These are phyloP conservation scores for Notocelia uddmanniana DNA, from an alignment of 2,888 invertebrate genomes.

Conservation along the genomic window DNA sequence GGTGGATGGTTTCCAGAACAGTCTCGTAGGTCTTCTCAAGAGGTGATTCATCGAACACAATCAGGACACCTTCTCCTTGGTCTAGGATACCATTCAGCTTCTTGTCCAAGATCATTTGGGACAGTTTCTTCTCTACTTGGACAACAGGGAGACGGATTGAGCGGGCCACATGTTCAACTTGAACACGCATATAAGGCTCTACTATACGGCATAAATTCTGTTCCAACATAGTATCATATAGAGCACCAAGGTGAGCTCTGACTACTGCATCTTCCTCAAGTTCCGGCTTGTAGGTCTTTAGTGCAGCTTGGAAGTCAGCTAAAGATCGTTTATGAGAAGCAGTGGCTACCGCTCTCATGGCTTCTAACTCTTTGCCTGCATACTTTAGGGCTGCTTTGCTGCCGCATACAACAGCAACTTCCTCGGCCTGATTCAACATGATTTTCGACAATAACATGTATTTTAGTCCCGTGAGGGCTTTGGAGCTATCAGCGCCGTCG, in stretches of 20 bases:
- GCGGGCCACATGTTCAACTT: conserved; percentile 96
- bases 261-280: conserved; percentile 98
- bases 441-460: conserved; percentile 99
- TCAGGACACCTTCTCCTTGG: conserved; percentile 98
- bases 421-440: conserved; percentile 98
- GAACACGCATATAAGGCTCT: conserved; percentile 98
- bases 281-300: conserved; percentile 94
- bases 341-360: conserved; percentile 98
- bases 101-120: conserved; percentile 99
- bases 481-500: conserved; percentile 96
- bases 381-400: conserved; percentile 99
- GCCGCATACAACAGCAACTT: conserved; percentile 97
- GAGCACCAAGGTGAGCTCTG: conserved; percentile 97
- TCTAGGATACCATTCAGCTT: conserved; percentile 99
- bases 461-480: conserved; percentile 97
- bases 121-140: conserved; percentile 99
- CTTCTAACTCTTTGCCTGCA: conserved; percentile 97
- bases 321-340: conserved; percentile 98
- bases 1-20: conserved; percentile 98
- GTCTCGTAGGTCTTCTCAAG: conserved; percentile 99
- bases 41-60: conserved; percentile 98
- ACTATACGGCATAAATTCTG: conserved; percentile 99
- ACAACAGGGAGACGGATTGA: conserved; percentile 94
- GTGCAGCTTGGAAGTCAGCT: conserved; percentile 97
- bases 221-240: conserved; percentile 99